Base-by-base conservation (phyloP, 1,140 invertebrate species). In the Archegozetes longisetosus region DNA sequence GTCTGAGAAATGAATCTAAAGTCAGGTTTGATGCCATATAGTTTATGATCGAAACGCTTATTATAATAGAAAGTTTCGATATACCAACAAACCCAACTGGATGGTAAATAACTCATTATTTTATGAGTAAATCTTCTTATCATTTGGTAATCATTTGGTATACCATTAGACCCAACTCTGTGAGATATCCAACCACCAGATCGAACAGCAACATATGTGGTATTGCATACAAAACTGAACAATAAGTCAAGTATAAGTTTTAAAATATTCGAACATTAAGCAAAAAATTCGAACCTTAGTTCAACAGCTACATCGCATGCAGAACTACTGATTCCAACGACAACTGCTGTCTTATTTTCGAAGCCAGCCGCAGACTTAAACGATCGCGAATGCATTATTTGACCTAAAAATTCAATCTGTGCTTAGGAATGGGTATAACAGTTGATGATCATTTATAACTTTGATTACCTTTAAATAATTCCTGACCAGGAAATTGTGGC, bases 281-380 rank as follows among this genome's bases (percentile, higher is more conserved):
- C n/a, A n/a, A n/a, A n/a, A 32, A 75, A 69, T n/a, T 32, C 55
- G 3, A 13, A 17, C 22, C 26, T 28, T 3, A 78, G 60, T 55
- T 79, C 77, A 1, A 77, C 75, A 22, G 75, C 77, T 26, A 76
- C 76, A 64, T 79, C 77, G 4, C 73, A 69, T 14, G 73, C 75
- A 3, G 78, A 79, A 65, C 78, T 79, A 13, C 77, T 78, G 28
- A 79, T 73, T 20, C 77, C 77, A n/a, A 78, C 64, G 14, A 78
- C 68, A 24, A 78, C 64, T 1, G 75, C 72, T 22, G 68, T 65
- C 61, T 74, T 74, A 32, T 70, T 70, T 51, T 74, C 72, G 22
- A 57, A 55, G 1, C 51, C 53, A 1, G 28, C 40, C n/a, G 27
- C 9, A 25, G n/a, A 13, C 26, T 56, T 60, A 26, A 62, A n/a